Base-by-base conservation (phyloP, 2,113 vertebrate genomes). In the Elachura formosa region DNA sequence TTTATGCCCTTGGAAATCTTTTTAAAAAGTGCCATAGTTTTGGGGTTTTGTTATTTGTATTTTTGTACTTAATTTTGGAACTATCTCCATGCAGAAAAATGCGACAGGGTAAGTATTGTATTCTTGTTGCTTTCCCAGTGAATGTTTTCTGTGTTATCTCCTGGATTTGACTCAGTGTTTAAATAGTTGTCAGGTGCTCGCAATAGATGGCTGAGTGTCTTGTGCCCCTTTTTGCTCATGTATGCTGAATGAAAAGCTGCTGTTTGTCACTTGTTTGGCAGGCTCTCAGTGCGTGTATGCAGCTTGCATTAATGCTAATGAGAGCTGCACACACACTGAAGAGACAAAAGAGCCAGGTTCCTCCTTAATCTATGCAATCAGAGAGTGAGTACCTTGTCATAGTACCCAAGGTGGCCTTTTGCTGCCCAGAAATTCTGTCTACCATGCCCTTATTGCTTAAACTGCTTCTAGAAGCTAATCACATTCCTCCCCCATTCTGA, bases 151-250 rank as follows among this genome's bases (percentile, higher is more conserved):
- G 1, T 73, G 76, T 48, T 12, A n/a, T 88, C 72, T 93, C 61
- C 71, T 83, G 64, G 79, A 74, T 87, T 81, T 81, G 81, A 89
- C 78, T 96, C 74, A 69, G 14, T 34, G 61, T 81, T 90, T 80
- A 86, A 95, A 91, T 84, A 84, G 87, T 80, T 88, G 86, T 95
- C 93, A 97, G 92, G 92, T 96, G 91, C 75, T 90, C 67, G 79
- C 92, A 33, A 29, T 84, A 52, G 85, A 77, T 61, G 76, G 36
- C 68, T 63, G 59, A 74, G 36, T 92, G 54, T 91, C 79, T 72
- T 86, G 75, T 90, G 84, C 56, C 76, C 72, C 51, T 48, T 91
- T 93, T 83, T 81, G 68, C 68, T 96, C 66, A 0, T 66, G 45
- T 71, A 11, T 71, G 87, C 78, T 63, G 75, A 71, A 83, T 83